These are phyloP conservation scores for Acleris sparsana DNA, from an alignment of 2,888 invertebrate species.

Conservation along the genomic window DNA sequence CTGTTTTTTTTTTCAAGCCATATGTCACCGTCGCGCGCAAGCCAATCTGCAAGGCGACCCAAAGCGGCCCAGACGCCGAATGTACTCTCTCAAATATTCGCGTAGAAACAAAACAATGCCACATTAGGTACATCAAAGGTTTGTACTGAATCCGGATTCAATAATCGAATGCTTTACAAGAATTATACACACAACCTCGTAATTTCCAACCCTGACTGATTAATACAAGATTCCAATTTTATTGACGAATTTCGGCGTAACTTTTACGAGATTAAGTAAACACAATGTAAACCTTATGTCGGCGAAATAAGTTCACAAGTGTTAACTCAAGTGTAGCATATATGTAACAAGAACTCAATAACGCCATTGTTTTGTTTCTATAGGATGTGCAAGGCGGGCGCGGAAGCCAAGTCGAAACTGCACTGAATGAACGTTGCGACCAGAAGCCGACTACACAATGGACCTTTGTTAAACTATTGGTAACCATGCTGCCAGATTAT, in stretches of 20 bases:
- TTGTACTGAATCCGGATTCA: neutral
- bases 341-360: too few relatives aligned
- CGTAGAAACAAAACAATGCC: conserved; percentile 21
- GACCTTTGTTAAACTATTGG: conserved; percentile 1
- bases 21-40: conserved; percentile 11
- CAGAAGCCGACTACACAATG: conserved; percentile 23
- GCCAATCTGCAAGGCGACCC: conserved; percentile 6
- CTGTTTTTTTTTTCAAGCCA: neutral
- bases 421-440: conserved; percentile 14
- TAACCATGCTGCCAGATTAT: conserved; percentile 3
- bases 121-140: neutral
- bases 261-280: too few relatives aligned
- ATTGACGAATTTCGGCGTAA: too few relatives aligned
- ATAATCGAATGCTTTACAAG: too few relatives aligned
- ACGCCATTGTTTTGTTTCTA: conserved; percentile 24
- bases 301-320: too few relatives aligned
- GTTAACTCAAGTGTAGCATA: too few relatives aligned
- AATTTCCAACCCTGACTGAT: too few relatives aligned
- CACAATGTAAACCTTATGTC: too few relatives aligned
- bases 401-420: conserved; percentile 11
- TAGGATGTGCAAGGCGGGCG: conserved; percentile 21
- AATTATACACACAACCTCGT: too few relatives aligned
- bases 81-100: conserved; percentile 15
- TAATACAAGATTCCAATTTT: too few relatives aligned
- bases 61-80: conserved; percentile 1